Conservation (phyloP, 2,888 invertebrate genomes). For the Campopleginae sp. region DNA sequence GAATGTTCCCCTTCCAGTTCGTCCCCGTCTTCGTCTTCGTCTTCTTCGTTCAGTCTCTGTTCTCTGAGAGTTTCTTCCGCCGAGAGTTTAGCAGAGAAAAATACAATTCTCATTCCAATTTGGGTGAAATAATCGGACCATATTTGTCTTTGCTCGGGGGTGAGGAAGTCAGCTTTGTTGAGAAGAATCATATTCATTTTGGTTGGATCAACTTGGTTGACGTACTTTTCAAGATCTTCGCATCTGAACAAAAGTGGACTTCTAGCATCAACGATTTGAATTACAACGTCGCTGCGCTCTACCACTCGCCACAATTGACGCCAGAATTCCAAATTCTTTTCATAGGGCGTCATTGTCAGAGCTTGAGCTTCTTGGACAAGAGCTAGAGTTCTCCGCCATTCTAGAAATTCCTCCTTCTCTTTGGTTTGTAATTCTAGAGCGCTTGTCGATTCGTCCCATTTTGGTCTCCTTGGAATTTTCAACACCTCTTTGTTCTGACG, state of each 20-base stretch:
- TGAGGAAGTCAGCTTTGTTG: constrained; percentile 98
- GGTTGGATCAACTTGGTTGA: constrained; percentile 89
- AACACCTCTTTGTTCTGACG: constrained; percentile 87
- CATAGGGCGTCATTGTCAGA: constrained; percentile 96
- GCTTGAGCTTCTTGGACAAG: constrained; percentile 91
- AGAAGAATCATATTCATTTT: constrained; percentile 94
- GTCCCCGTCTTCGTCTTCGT: constrained; percentile 73
- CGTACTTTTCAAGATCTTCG: constrained; percentile 95
- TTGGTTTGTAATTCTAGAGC: constrained; percentile 91
- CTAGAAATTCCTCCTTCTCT: constrained; percentile 94
- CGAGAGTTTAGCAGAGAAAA: constrained; percentile 94
- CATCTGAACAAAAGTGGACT: constrained; percentile 97
- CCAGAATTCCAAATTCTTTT: constrained; percentile 99
- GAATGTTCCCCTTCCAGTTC: constrained; percentile 68
- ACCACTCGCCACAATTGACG: constrained; percentile 99
- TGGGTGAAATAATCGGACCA: constrained; percentile 95
- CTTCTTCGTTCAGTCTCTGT: constrained; percentile 67
- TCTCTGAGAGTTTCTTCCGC: constrained; percentile 82
- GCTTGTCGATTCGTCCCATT: constrained; percentile 91
- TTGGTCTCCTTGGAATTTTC: constrained; percentile 94
- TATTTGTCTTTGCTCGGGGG: constrained; percentile 89
- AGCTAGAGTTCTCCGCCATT: constrained; percentile 95
- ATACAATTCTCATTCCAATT: constrained; percentile 90
- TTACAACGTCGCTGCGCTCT: constrained; percentile 96
- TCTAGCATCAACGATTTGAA: constrained; percentile 98